Evolutionary conservation across 2,113 vertebrate species (phyloP).

Genomic region (Corythaeola cristata): DNA sequence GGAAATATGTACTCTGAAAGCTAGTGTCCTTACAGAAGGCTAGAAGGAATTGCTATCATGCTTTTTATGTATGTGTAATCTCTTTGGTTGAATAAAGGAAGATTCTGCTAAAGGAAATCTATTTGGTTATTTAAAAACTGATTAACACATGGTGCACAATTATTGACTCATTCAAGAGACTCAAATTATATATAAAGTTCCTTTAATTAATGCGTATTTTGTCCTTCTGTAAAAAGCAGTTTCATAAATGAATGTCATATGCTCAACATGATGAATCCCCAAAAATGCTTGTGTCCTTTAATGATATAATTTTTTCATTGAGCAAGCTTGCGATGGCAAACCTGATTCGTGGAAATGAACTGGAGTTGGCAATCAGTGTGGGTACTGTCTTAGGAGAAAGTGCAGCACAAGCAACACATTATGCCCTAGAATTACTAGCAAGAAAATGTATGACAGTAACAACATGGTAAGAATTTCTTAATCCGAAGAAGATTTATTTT

Average conservation of each 20-base stretch:
- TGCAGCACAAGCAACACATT: slow-evolving; percentile 84
- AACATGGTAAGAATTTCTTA: slow-evolving; percentile 81
- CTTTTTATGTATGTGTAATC: background rate
- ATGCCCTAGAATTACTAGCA: slow-evolving; percentile 90
- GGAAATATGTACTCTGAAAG: background rate
- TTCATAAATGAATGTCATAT: background rate
- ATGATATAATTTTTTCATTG: slow-evolving; percentile 58
- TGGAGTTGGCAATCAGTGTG: slow-evolving; percentile 90
- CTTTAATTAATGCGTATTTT: slow-evolving; percentile 2
- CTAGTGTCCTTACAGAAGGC: background rate
- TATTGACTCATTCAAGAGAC: background rate
- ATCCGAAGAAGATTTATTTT: background rate
- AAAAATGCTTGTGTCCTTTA: slow-evolving; percentile 44
- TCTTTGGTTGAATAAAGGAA: background rate
- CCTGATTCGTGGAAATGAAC: slow-evolving; percentile 94
- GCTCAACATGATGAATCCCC: background rate
- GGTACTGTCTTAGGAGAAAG: slow-evolving; percentile 87
- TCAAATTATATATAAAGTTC: background rate
- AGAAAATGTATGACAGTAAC: slow-evolving; percentile 92
- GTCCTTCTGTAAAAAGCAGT: background rate
- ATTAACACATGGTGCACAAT: background rate
- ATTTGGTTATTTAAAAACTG: background rate
- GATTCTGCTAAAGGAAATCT: background rate
- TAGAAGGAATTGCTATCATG: background rate
- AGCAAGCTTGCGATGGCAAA: slow-evolving; percentile 89